Base-by-base conservation (phyloP, 2,797 vertebrate species). In the Centropyge bicolor region DNA sequence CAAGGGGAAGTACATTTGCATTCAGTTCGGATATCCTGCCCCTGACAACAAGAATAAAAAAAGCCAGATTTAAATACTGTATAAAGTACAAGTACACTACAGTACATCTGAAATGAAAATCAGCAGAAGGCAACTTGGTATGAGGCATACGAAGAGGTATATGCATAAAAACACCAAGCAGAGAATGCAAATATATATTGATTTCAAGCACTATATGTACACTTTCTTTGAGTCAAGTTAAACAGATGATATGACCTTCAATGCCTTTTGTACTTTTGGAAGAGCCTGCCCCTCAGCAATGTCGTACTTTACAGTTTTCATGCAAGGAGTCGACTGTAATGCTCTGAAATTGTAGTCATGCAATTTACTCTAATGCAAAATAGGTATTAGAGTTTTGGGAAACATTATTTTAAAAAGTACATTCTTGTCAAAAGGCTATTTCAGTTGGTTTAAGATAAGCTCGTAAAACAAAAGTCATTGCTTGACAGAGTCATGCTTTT, bases 1-100 rank as follows among this genome's bases (percentile, higher is more conserved):
- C 16, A 1, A 3, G 5, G 22, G 66, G 36, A 57, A 78, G 41
- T 55, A 38, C 9, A 69, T 78, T 63, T 72, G 36, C 27, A 71
- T 67, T 68, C 2, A 51, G 54, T 24, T 20, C 11, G 78, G 19
- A 35, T 24, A 16, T 52, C 4, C 12, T 43, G 24, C 17, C 16
- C 13, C 17, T 49, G 35, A 54, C 43, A 65, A 67, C 5, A 40
- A 49, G 5, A 36, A 51, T 55, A 43, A 24, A 40, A 31, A 19
- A 61, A 5, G 3, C 6, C 16, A 13, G 7, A 61, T 61, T 67
- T 45, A 48, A 69, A 51, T 59, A 20, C 14, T 14, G 51, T 24
- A 57, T 56, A n/a, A 74, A 57, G 6, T 12, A 46, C 14, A 49
- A 55, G 5, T n/a, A 48, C 14, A 49, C 31, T n/a, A 36, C 24